phyloP scores from a whole-genome alignment of 1,140 invertebrate genomes.

The Drosophila nigrodunni region DNA sequence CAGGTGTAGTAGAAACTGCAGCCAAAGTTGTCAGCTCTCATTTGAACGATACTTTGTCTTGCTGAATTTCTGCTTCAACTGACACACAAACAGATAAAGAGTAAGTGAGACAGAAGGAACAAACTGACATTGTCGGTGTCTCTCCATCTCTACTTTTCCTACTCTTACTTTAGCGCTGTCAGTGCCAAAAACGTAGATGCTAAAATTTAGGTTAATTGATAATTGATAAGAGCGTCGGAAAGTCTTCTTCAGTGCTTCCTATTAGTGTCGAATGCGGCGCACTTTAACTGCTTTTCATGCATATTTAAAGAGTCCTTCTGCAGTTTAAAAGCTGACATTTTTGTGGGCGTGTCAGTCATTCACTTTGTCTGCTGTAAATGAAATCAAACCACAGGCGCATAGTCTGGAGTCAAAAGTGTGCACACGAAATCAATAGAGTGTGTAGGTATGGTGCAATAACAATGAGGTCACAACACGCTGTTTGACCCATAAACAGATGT shows the following conservation, averaged over 20 bases:
- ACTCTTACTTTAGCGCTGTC: conserved; percentile 24
- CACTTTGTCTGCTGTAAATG: conserved; percentile 63
- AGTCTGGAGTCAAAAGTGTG: conserved; percentile 60
- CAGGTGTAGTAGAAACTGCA: conserved; percentile 7
- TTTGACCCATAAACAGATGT: conserved; percentile 73
- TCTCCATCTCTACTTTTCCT: neutral
- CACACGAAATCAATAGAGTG: conserved; percentile 9
- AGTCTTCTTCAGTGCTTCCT: neutral
- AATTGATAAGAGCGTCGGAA: conserved; percentile 74
- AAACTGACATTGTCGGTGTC: conserved; percentile 32
- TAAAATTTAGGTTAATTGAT: conserved; percentile 82
- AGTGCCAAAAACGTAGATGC: conserved; percentile 73
- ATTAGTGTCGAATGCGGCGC: conserved; percentile 28
- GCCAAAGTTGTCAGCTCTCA: conserved; percentile 60
- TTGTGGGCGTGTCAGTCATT: conserved; percentile 30
- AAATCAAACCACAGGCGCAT: conserved; percentile 72
- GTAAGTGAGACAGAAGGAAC: too few relatives aligned
- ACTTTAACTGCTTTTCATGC: conserved; percentile 60
- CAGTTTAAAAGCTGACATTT: neutral
- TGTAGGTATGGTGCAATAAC: neutral
- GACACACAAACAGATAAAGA: conserved; percentile 36
- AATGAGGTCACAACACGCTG: conserved; percentile 62
- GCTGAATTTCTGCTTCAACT: conserved; percentile 58
- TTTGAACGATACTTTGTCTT: conserved; percentile 71
- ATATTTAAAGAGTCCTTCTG: conserved; percentile 55